These are phyloP conservation scores for Puffinus mauretanicus DNA, from an alignment of 2,113 vertebrate species.

Conservation along the genomic window DNA sequence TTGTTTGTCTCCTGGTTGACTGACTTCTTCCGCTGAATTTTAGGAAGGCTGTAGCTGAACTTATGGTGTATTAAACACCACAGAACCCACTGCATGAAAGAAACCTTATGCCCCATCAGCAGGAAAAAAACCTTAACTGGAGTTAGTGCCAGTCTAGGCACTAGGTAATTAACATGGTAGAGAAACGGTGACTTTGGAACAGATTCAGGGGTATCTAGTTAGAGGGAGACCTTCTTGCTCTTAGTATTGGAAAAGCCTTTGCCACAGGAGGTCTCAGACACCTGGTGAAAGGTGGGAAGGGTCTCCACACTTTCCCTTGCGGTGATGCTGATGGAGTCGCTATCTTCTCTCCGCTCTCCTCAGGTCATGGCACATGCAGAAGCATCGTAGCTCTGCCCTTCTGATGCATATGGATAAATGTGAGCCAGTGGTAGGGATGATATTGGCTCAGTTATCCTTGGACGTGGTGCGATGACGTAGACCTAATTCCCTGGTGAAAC, in stretches of 20 bases:
- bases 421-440: background rate
- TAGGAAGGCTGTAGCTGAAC: background rate
- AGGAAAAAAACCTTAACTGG: background rate
- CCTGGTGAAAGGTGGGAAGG: background rate
- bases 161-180: background rate
- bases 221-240: background rate
- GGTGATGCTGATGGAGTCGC: background rate
- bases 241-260: background rate
- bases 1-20: background rate
- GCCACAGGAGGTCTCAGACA: background rate
- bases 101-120: background rate
- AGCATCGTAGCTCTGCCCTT: background rate
- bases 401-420: background rate
- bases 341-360: background rate
- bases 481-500: background rate
- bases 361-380: background rate
- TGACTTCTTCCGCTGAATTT: background rate
- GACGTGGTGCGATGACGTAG: fast-evolving
- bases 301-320: background rate
- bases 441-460: background rate
- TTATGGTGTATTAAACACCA: background rate
- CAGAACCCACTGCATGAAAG: background rate
- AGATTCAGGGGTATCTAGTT: background rate
- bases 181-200: background rate
- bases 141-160: background rate